Conservation (phyloP, 2,797 vertebrate species). For the Euphonia xanthogaster region DNA sequence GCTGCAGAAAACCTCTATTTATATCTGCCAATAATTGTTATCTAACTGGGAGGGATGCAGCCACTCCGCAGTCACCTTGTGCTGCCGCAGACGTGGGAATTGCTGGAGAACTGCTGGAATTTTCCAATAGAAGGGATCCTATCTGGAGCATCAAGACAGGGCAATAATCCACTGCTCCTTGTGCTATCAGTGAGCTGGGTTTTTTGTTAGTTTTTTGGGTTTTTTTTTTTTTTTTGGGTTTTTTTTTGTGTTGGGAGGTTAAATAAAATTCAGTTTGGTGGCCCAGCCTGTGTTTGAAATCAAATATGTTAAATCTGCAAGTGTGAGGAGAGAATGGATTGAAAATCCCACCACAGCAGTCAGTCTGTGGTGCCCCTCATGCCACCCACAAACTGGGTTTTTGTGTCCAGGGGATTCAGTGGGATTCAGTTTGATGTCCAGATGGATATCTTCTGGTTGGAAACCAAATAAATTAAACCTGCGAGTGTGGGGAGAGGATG, state of each 20-base stretch:
- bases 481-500: not conserved
- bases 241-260: not conserved
- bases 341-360: not conserved
- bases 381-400: fast-evolving
- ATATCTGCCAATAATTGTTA: conserved; percentile 63
- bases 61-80: conserved; percentile 1
- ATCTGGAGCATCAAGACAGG: not conserved
- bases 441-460: not conserved
- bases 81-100: not conserved
- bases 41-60: not conserved
- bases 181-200: fast-evolving
- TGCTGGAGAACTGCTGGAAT: not conserved
- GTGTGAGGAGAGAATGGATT: not conserved
- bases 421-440: not conserved
- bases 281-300: not conserved
- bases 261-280: not conserved
- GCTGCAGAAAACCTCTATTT: conserved; percentile 58
- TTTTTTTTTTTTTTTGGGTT: too few relatives aligned
- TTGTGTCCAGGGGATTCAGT: not conserved
- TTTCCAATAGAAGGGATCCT: not conserved
- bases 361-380: not conserved
- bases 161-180: not conserved
- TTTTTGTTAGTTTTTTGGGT: too few relatives aligned
- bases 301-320: not conserved
- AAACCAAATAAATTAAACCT: not conserved